Evolutionary conservation across 2,797 vertebrate genomes (phyloP), one percentile per base, ranked within the genome.

Genomic region (Pogonophryne albipinna): DNA sequence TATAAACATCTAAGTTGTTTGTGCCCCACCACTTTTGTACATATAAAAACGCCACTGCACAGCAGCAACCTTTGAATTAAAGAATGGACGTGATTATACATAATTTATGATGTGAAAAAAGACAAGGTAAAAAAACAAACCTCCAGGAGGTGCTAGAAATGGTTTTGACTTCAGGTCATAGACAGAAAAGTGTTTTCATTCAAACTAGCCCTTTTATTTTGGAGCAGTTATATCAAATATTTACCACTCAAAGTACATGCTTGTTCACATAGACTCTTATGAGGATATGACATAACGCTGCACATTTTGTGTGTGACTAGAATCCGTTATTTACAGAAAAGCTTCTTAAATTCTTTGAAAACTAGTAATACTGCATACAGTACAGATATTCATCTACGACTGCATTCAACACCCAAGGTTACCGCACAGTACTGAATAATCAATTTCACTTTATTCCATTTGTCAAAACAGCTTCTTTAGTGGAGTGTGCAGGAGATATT

Each of bases 371-470:
- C 55, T 62, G 27, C 45, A 23, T 19, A 74, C 1, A 0, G 38
- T 34, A n/a, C 50, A 61, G 11, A 52, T 66, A 56, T 65, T 80
- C 70, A 78, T 60, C 60, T 52, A 78, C 4, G 1, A 20, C 66
- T 75, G 47, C 62, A 73, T 69, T 69, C 61, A 80, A 81, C 79
- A 69, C 58, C 57, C 23, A 66, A 82, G 67, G 83, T 60, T 66
- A 44, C 58, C 1, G 6, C 56, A 65, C 66, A 64, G 16, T 23
- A 61, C 44, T 31, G 47, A 81, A 66, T 63, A 59, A 76, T 83
- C 60, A 85, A 67, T 85, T 74, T 47, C 53, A 49, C 78, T 80
- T 66, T 45, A 71, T 79, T 70, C 50, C 19, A 80, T 55, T 78
- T 60, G 72, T 80, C 45, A 71, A 74, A 83, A 77, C 81, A 72